phyloP scores from a whole-genome alignment of 1,140 invertebrate species.

The Drosophila rufa region DNA sequence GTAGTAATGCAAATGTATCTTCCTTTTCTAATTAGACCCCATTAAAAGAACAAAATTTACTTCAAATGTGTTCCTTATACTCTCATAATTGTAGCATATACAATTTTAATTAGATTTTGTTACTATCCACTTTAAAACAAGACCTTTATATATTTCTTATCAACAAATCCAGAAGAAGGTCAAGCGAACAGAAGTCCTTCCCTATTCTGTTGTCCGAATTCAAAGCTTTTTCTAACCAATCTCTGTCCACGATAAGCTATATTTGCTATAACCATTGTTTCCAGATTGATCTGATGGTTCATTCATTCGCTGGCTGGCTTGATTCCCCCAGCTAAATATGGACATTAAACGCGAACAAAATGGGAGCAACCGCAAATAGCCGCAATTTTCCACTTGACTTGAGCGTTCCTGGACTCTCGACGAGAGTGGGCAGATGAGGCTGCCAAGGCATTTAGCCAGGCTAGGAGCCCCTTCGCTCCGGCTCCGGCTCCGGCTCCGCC shows the following conservation, averaged over 20 bases:
- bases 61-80: too few species aligned
- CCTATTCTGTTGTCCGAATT: not conserved
- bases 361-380: constrained; percentile 74
- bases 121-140: too few species aligned
- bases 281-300: constrained; percentile 56
- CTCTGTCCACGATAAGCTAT: constrained; percentile 37
- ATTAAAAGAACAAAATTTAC: too few species aligned
- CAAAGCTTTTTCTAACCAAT: constrained; percentile 7
- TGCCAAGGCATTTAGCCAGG: constrained; percentile 56
- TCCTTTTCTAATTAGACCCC: too few species aligned
- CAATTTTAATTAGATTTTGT: too few species aligned
- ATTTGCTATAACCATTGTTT: constrained; percentile 63
- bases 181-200: not conserved
- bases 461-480: constrained; percentile 5
- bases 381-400: constrained; percentile 84
- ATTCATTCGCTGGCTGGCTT: constrained; percentile 43
- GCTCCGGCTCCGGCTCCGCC: not conserved
- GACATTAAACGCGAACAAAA: constrained; percentile 75
- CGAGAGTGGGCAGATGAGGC: constrained; percentile 61
- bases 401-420: constrained; percentile 51
- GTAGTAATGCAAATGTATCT: too few species aligned
- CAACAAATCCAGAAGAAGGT: not conserved
- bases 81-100: too few species aligned
- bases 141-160: not conserved
- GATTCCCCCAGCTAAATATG: constrained; percentile 70